Evolutionary conservation across 2,797 vertebrate genomes (phyloP), one percentile per base, ranked within the genome.

Genomic region (Microtus agrestis): DNA sequence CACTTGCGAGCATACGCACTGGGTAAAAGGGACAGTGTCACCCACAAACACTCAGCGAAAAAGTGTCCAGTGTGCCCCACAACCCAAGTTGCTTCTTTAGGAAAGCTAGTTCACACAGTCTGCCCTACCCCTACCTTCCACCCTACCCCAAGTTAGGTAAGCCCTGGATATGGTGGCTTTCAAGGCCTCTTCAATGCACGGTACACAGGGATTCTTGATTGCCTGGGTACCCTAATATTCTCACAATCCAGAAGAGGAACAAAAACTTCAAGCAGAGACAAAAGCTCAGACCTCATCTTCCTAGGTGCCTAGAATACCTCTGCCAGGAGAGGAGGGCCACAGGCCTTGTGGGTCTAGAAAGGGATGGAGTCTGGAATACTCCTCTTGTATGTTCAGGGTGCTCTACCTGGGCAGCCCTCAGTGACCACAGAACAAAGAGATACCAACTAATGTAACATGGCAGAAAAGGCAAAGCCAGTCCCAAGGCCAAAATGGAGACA

Each of bases 1-100:
- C 1, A 27, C n/a, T 5, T 29, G 10, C 27, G 14, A 0, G 27
- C 9, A 17, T 54, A 29, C 23, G 2, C 27, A 6, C 8, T 1
- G 48, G 54, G 25, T 46, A 91, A 19, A 34, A 56, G 3, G 4
- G 48, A 31, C 48, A 7, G 1, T 7, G 25, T n/a, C 8, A 6
- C 19, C 2, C 4, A 48, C 1, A 14, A 25, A 17, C 43, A 4
- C 19, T 13, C 12, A 31, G 3, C 34, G 8, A 15, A 15, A 10
- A 61, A 29, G 15, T 12, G 13, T 48, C 31, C 6, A 4, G 43
- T 3, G 3, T 0, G 7, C 2, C 12, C 19, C 3, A 11, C 2
- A 25, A 31, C 21, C 12, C 14, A 7, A 46, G 73, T 4, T 4
- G 61, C 3, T 12, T 6, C 19, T 15, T 79, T 25, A 7, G 61